phyloP scores from a whole-genome alignment of 1,140 invertebrate species.

The Holcopasites calliopsidis region DNA sequence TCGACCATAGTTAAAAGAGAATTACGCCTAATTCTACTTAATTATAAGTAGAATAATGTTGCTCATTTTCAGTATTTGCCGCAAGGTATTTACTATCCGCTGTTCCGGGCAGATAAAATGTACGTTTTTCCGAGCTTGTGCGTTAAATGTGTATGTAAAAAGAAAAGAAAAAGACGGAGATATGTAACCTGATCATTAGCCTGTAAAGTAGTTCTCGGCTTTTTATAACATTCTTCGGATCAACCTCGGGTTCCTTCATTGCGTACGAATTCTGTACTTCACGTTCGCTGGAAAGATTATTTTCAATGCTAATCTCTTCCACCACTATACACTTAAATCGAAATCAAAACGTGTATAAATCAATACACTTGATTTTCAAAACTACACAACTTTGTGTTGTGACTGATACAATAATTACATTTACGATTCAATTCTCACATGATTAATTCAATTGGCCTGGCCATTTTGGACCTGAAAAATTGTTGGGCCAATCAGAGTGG shows the following conservation, averaged over 20 bases:
- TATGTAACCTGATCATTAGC: conserved; percentile 90
- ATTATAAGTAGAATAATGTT: no score
- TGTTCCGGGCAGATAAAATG: no score
- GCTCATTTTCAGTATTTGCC: no score
- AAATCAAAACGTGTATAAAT: conserved; percentile 43
- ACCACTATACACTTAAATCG: conserved; percentile 5
- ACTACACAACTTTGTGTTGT: conserved; percentile 51
- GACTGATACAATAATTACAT: not conserved
- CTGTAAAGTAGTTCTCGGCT: conserved; percentile 90
- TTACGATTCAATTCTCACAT: not conserved
- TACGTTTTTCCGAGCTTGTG: not conserved
- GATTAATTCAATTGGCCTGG: not conserved
- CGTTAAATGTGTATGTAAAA: not conserved
- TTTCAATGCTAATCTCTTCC: conserved; percentile 51
- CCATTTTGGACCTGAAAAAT: not conserved
- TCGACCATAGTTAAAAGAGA: not conserved
- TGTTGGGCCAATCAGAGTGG: not conserved
- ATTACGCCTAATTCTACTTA: not conserved
- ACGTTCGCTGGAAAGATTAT: conserved; percentile 51
- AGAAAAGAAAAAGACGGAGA: conserved; percentile 29
- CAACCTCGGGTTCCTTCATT: conserved; percentile 83
- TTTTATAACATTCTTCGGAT: conserved; percentile 88
- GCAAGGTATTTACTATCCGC: no score
- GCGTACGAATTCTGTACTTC: conserved; percentile 33
- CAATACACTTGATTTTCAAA: conserved; percentile 30